Base-by-base conservation (phyloP, 2,113 vertebrate species). In the Trogon surrucura region DNA sequence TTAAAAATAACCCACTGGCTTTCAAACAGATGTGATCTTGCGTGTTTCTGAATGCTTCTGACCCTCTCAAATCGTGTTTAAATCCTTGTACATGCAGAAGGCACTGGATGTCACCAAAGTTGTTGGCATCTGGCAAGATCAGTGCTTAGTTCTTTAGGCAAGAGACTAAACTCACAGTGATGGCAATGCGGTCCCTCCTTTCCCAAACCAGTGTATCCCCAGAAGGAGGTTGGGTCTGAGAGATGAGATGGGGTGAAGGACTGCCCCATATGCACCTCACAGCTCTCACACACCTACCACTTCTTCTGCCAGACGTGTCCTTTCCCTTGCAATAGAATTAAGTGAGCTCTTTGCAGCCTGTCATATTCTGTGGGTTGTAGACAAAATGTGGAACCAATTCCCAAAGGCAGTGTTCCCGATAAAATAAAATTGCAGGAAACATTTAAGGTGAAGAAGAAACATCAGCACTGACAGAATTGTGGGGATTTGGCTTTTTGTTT, bases 21-120 rank as follows among this genome's bases (percentile, higher is more conserved):
- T 92, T 81, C 66, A 65, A 91, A 58, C 34, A 88, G 51, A 60
- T 56, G n/a, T 86, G 88, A 41, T 70, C 48, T 34, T 67, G 18
- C 23, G 23, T 44, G 26, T 7, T 78, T 61, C 50, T 65, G 47
- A 56, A 38, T 44, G 36, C 5, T 70, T 60, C n/a, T 26, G 67
- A 70, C 13, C 44, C 66, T 70, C 44, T 91, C 69, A 51, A 44
- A 13, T 18, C 8, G 0, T 1, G 3, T 45, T 27, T 2, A 61
- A 26, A 25, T 54, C 16, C 30, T 48, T 41, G 19, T 54, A 58
- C 13, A 2, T 20, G 12, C 8, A 25, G 69, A 74, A 53, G 22
- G 7, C 26, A 44, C 20, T 41, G 34, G 41, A 20, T 53, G 25
- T 34, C 58, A 58, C 19, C n/a, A 48, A 45, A 56, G 6, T 15